Evolutionary conservation across 2,797 vertebrate genomes (phyloP).

Genomic region (Epinephelus malabaricus): DNA sequence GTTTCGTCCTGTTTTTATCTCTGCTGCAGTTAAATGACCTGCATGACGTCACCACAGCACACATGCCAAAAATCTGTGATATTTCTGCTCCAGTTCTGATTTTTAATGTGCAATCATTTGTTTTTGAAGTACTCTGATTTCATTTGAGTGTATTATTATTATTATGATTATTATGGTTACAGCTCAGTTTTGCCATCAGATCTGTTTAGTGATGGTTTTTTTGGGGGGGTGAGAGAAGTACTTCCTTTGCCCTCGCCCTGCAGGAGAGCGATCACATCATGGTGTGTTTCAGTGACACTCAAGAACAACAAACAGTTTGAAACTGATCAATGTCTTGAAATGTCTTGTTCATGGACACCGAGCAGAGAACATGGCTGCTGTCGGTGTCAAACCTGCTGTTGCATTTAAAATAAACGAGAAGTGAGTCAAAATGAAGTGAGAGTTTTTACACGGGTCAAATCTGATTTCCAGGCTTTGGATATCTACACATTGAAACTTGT

Average conservation of each 20-base stretch:
- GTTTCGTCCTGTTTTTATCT: conserved; percentile 23
- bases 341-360: conserved; percentile 36
- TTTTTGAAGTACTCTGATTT: conserved; percentile 29
- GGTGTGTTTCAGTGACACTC: conserved; percentile 25
- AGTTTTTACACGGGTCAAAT: neutral
- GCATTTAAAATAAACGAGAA: conserved; percentile 65
- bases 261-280: conserved; percentile 10
- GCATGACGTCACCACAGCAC: conserved; percentile 33
- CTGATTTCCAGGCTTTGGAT: too few species aligned
- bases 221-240: conserved; percentile 5
- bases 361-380: conserved; percentile 36
- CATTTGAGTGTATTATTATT: conserved; percentile 8
- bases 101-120: conserved; percentile 35
- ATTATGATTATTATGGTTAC: conserved; percentile 2
- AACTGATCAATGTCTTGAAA: conserved; percentile 33
- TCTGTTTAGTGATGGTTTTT: conserved; percentile 19
- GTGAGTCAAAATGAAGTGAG: conserved; percentile 8
- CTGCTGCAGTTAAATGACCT: neutral
- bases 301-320: conserved; percentile 14
- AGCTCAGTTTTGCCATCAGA: neutral
- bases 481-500: too few species aligned
- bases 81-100: conserved; percentile 1
- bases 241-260: conserved; percentile 26
- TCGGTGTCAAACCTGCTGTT: conserved; percentile 48
- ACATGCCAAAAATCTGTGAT: conserved; percentile 25